Percentiles rank a stretch among this genome's conserved stretches.
phyloP scores from a whole-genome alignment of 2,888 invertebrate genomes.

The Didymodactylos carnosus region DNA sequence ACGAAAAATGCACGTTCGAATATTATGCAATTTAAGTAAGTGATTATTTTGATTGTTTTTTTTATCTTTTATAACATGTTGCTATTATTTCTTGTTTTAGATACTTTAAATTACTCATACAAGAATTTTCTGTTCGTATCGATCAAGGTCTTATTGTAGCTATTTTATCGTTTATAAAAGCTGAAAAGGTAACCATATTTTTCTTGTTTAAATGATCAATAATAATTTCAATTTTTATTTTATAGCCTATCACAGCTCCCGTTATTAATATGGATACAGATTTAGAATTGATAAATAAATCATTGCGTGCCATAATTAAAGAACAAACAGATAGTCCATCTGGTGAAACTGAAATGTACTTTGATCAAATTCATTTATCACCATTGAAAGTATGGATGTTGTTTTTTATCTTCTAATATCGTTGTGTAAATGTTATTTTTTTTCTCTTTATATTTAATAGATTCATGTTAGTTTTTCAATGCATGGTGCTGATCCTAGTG shows the following conservation, averaged over 20 bases:
- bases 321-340: not conserved
- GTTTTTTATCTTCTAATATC: too few species aligned
- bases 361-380: conserved; percentile 82
- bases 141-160: conserved; percentile 83
- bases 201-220: not conserved
- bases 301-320: not conserved
- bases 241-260: not conserved
- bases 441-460: not conserved
- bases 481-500: conserved; percentile 41
- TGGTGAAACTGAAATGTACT: conserved; percentile 55
- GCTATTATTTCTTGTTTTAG: too few species aligned
- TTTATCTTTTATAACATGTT: too few species aligned
- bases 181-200: conserved; percentile 30
- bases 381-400: conserved; percentile 44
- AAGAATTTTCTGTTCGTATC: conserved; percentile 78
- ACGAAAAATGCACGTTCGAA: not conserved
- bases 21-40: conserved; percentile 26
- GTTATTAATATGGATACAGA: not conserved
- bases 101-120: conserved; percentile 71
- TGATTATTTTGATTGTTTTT: too few species aligned
- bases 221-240: not conserved
- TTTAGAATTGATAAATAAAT: not conserved
- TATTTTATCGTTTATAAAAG: conserved; percentile 55
- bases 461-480: conserved; percentile 91
- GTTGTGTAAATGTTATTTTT: not conserved